Evolutionary conservation across 2,797 vertebrate species (phyloP), one percentile per base, ranked within the genome.

Genomic region (Aplochiton taeniatus): DNA sequence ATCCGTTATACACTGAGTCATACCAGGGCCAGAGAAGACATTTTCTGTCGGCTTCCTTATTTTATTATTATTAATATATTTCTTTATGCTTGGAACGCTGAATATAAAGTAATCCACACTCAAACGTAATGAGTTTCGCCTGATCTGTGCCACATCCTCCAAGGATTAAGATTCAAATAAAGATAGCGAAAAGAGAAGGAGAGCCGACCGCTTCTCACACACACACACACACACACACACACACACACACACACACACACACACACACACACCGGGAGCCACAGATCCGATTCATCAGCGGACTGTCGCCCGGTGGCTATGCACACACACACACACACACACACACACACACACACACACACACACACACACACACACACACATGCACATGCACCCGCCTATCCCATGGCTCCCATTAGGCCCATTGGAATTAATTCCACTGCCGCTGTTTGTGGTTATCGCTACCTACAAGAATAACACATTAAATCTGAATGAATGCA

Each of bases 401-500:
- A 58, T 49, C 44, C 42, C 54, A 58, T 45, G n/a, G 47, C 49
- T 78, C 59, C 69, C 56, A 75, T 75, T 75, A 55, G 51, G 41
- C 14, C 56, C 77, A 73, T 72, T 43, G n/a, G 13, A 72, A 77
- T 80, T 64, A 80, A 68, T 79, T 83, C 31, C 8, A n/a, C 46
- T 64, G 61, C 75, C 74, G 69, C 83, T 60, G 69, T 82, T 68
- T 63, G 52, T 73, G 58, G 52, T 86, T 85, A 85, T 82, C 66
- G 1, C 70, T 63, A 61, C 61, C 19, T 78, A 78, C 74, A 79
- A 79, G 64, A 80, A 81, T 76, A 78, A 73, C 64, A 79, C 75
- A 83, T 79, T 86, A 75, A 78, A 84, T 57, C 42, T n/a, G 78
- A 86, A 86, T 83, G 75, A 82, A 86, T 75, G 82, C 66, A 80